phyloP scores from a whole-genome alignment of 1,140 invertebrate species.

The Penaeus vannamei region DNA sequence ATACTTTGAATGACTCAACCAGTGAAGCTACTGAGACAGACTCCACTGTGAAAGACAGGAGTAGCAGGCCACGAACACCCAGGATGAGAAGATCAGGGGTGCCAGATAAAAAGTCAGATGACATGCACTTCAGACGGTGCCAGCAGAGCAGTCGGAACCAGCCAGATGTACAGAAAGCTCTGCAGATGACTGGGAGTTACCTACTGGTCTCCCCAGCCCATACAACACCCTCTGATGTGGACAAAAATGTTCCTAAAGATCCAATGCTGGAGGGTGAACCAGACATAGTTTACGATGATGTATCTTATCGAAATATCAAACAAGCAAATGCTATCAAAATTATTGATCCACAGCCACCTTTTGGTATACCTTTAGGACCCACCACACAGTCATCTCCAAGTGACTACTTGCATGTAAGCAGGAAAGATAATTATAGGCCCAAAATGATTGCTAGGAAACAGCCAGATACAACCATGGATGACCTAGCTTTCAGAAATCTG shows the following conservation, averaged over 20 bases:
- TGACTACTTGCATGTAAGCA: conserved; percentile 86
- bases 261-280: conserved; percentile 77
- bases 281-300: conserved; percentile 86
- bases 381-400: conserved; percentile 82
- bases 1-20: conserved; percentile 32
- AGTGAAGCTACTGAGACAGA: conserved; percentile 64
- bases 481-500: conserved; percentile 86
- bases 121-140: conserved; percentile 84
- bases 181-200: conserved; percentile 78
- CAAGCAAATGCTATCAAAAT: conserved; percentile 82
- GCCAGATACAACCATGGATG: conserved; percentile 88
- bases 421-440: conserved; percentile 76
- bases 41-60: conserved; percentile 45
- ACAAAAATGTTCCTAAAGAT: conserved; percentile 46
- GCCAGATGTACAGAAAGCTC: conserved; percentile 67
- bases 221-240: conserved; percentile 50
- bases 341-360: conserved; percentile 86
- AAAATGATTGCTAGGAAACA: conserved; percentile 78
- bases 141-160: conserved; percentile 72
- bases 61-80: conserved; percentile 49
- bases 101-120: conserved; percentile 81
- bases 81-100: conserved; percentile 69
- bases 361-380: conserved; percentile 89
- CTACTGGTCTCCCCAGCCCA: conserved; percentile 79
- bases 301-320: conserved; percentile 84